Conservation (phyloP, 2,888 invertebrate species). For the Aphelenchoides bicaudatus region DNA sequence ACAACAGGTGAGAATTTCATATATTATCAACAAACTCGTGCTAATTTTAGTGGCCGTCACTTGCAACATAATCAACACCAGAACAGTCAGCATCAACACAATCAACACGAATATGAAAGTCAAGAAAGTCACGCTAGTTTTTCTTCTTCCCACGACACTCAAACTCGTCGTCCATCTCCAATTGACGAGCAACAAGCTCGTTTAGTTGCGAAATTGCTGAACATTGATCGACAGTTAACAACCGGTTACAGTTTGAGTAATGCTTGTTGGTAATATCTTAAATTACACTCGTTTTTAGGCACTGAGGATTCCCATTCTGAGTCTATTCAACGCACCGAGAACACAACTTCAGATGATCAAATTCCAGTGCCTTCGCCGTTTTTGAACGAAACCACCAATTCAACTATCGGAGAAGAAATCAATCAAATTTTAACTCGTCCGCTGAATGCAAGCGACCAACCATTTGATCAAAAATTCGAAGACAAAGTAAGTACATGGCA, state of each 20-base stretch:
- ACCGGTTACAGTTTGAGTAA: too few species aligned
- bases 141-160: neutral
- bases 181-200: neutral
- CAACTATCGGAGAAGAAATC: slow-evolving; percentile 9
- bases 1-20: too few species aligned
- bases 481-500: slow-evolving; percentile 5
- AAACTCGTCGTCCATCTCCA: neutral
- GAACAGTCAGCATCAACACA: too few species aligned
- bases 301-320: neutral
- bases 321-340: neutral
- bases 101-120: too few species aligned
- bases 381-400: slow-evolving; percentile 4
- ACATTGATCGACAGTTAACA: slow-evolving; percentile 6
- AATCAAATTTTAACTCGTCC: slow-evolving; percentile 5
- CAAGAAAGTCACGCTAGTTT: neutral
- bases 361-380: neutral
- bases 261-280: neutral
- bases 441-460: neutral
- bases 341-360: neutral
- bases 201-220: slow-evolving; percentile 4
- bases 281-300: slow-evolving; percentile 1
- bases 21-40: too few species aligned
- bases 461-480: neutral
- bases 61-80: too few species aligned
- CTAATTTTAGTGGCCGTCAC: too few species aligned